Base-by-base conservation (phyloP, 2,888 invertebrate genomes). In the Drosophila paranaensis region DNA sequence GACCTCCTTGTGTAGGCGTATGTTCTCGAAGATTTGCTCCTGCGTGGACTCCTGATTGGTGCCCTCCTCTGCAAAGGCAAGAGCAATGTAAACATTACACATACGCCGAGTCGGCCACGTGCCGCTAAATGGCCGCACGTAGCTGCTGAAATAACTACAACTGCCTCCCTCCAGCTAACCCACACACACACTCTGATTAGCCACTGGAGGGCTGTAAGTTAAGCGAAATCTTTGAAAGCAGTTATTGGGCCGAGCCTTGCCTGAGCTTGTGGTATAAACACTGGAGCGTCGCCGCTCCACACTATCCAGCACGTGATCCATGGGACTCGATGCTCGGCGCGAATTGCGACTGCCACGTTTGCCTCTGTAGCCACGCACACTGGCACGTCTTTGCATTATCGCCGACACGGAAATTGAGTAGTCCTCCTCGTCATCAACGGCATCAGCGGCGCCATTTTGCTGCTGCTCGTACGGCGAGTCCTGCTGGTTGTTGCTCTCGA, bases 1-100 rank as follows among this genome's bases (percentile, higher is more conserved):
- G 0, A 98, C 97, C 92, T 98, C 98, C 91, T 98, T 98, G 92
- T 98, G 98, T 39, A 98, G 93, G 78, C 96, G 95, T 70, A 98
- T 96, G 89, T 97, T 98, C 92, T 97, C 97, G 90, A 96, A 96
- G 77, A 98, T 97, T 93, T 97, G 97, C 90, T 97, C 97, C 90
- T 97, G 96, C 0, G 95, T 95, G 78, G 96, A 95, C 82, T 94
- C 94, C 70, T 94, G 93, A 45, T 93, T 93, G 66, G 93, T 92
- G 81, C 94, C 94, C 74, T 97, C 97, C 71, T 97, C 97, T 92
- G 96, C 30, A 30, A 51, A 54, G 40, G 35, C 43, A 46, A 54
- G 48, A 70, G 37, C 50, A 50, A 50, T 50, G 33, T 40, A 70
- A 60, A 95, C 96, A 81, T 58, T 74, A 84, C 82, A 80, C 79